Conservation (phyloP, 2,113 vertebrate genomes). For the Lycaon pictus region DNA sequence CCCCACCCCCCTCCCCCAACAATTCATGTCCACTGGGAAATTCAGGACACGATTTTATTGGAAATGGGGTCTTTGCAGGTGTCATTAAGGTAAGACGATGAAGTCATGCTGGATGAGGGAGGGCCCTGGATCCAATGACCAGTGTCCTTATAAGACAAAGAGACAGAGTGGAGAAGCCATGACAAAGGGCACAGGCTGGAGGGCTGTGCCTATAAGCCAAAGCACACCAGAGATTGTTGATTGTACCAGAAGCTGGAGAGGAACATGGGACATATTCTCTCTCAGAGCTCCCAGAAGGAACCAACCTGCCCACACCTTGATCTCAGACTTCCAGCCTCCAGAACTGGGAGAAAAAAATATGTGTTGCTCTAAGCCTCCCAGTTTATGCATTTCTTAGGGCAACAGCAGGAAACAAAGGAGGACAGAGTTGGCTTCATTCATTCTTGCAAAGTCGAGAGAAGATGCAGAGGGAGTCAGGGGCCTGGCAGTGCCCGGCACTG, state of each 20-base stretch:
- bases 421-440: no score
- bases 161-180: neutral
- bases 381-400: neutral
- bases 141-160: neutral
- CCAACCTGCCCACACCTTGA: neutral
- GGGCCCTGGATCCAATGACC: neutral
- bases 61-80: neutral
- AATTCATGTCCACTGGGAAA: neutral
- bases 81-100: neutral
- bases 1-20: no score
- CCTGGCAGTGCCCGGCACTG: fast-evolving
- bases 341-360: neutral
- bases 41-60: neutral
- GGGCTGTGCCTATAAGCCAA: fast-evolving
- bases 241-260: neutral
- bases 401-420: neutral
- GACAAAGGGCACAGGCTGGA: neutral
- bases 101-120: fast-evolving
- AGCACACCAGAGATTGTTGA: neutral
- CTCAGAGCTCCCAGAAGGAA: neutral
- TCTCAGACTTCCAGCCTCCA: neutral
- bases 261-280: fast-evolving
- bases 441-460: neutral
- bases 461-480: fast-evolving
- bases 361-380: neutral